Conservation (phyloP, 2,888 invertebrate species). For the Mesorhabditis spiculigera region DNA sequence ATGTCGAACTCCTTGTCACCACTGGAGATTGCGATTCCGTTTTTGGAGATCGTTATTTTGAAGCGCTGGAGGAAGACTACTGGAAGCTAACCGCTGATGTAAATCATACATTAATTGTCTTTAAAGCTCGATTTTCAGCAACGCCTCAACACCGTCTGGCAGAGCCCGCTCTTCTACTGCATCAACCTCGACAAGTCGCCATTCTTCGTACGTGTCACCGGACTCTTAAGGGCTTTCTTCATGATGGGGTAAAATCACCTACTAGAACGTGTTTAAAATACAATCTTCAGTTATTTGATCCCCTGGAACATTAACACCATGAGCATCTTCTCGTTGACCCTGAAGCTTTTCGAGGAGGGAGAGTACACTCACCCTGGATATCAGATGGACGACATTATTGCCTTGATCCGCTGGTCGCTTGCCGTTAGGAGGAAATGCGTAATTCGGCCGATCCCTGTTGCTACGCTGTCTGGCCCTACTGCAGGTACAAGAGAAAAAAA, state of each 20-base stretch:
- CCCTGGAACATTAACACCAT: conserved; percentile 55
- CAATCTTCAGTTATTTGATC: conserved; percentile 35
- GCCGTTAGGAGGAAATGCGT: conserved; percentile 45
- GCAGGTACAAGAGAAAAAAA: conserved; percentile 22
- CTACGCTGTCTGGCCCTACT: conserved; percentile 44
- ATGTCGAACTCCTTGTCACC: conserved; percentile 46
- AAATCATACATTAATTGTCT: neutral
- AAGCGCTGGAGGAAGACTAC: conserved; percentile 50
- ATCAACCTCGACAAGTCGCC: conserved; percentile 51
- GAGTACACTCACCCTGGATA: conserved; percentile 48
- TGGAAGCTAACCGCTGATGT: conserved; percentile 36
- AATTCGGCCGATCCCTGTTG: conserved; percentile 47
- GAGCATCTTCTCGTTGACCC: conserved; percentile 47
- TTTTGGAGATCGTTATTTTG: conserved; percentile 50
- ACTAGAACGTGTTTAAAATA: conserved; percentile 7
- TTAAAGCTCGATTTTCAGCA: conserved; percentile 19
- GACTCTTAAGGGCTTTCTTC: conserved; percentile 27
- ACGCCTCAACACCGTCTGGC: conserved; percentile 47
- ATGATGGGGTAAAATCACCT: conserved; percentile 8
- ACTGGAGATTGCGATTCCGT: conserved; percentile 52
- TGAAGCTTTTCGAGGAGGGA: conserved; percentile 45
- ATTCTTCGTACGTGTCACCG: conserved; percentile 50
- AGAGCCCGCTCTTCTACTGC: conserved; percentile 50
- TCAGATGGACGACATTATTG: conserved; percentile 53
- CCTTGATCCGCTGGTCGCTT: conserved; percentile 47